Conservation (phyloP, 1,140 invertebrate species). For the Bombus pascuorum region DNA sequence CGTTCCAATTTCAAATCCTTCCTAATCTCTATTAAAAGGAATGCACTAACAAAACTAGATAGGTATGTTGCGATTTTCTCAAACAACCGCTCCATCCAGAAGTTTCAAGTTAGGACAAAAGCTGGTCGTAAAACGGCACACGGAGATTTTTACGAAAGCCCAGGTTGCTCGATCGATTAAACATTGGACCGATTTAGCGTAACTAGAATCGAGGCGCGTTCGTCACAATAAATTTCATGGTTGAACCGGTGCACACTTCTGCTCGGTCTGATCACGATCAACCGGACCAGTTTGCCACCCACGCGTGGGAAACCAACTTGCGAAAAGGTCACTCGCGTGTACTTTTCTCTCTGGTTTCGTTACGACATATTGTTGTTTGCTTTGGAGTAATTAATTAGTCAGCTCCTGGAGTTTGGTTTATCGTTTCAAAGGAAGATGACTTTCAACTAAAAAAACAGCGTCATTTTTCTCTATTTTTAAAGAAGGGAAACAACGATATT, state of each 20-base stretch:
- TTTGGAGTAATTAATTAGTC: slow-evolving; percentile 35
- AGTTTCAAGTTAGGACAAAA: not conserved
- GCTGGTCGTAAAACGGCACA: not conserved
- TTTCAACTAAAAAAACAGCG: not conserved
- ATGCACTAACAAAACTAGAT: too few species aligned
- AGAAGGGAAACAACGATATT: not conserved
- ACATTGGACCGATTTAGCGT: not conserved
- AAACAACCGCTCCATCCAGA: not conserved
- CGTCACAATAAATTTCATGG: not conserved
- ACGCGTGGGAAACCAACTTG: slow-evolving; percentile 43
- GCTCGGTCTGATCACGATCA: slow-evolving; percentile 8
- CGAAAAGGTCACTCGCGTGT: slow-evolving; percentile 34
- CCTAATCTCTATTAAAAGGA: too few species aligned
- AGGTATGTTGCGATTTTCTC: not conserved
- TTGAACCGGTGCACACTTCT: not conserved
- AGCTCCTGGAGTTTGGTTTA: not conserved
- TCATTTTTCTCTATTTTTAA: not conserved
- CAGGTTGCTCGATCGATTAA: not conserved
- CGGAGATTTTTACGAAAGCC: not conserved
- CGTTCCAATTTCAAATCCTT: not conserved
- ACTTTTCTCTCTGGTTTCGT: slow-evolving; percentile 21
- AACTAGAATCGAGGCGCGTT: not conserved
- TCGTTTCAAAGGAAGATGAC: not conserved
- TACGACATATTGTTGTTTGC: slow-evolving; percentile 43
- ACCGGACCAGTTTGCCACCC: slow-evolving; percentile 38